phyloP scores from a whole-genome alignment of 2,797 vertebrate genomes.

The Chelon auratus region DNA sequence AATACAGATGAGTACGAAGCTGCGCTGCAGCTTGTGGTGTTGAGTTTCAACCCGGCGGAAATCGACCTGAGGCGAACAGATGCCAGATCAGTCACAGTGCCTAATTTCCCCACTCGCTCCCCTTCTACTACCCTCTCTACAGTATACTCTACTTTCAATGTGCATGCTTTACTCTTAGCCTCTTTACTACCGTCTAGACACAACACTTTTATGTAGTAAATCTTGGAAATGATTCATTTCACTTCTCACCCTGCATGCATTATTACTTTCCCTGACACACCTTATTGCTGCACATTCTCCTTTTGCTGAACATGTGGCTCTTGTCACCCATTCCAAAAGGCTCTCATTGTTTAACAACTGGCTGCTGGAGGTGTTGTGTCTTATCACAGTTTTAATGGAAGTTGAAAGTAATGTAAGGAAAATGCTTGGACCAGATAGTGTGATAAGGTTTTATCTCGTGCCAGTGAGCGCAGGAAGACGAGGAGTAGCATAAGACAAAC shows the following conservation, averaged over 20 bases:
- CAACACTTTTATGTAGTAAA: constrained; percentile 38
- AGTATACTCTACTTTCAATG: constrained; percentile 14
- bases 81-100: constrained; percentile 86
- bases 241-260: constrained; percentile 7
- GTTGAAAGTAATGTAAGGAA: constrained; percentile 17
- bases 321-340: constrained; percentile 15
- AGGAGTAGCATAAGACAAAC: constrained; percentile 66
- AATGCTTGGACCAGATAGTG: constrained; percentile 45
- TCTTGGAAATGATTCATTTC: background rate
- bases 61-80: constrained; percentile 84
- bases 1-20: constrained; percentile 39
- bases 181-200: constrained; percentile 55
- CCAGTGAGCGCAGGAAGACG: constrained; percentile 53
- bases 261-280: constrained; percentile 21
- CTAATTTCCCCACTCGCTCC: constrained; percentile 57
- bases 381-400: constrained; percentile 41
- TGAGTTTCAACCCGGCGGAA: constrained; percentile 79
- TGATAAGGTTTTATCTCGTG: constrained; percentile 36
- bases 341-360: constrained; percentile 44
- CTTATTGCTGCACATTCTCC: constrained; percentile 15
- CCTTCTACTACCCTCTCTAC: constrained; percentile 49
- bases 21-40: constrained; percentile 69
- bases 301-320: constrained; percentile 20
- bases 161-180: constrained; percentile 30
- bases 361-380: constrained; percentile 54